Conservation (phyloP, 2,797 vertebrate genomes). For the Botia almorhae region DNA sequence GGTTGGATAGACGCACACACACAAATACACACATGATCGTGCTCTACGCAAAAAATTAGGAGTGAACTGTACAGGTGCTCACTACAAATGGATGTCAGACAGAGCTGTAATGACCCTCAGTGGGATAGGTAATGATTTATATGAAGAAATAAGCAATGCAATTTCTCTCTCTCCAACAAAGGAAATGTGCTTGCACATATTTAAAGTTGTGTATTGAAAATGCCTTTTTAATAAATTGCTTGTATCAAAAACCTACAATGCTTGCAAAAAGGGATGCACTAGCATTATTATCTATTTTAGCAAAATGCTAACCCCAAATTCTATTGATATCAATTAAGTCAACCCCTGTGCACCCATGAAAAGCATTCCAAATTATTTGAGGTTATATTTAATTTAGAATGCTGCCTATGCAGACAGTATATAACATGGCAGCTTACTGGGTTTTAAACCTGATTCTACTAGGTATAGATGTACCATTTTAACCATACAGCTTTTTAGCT, state of each 20-base stretch:
- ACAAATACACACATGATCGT: conserved; percentile 44
- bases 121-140: background rate
- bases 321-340: no score
- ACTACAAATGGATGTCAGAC: conserved; percentile 10
- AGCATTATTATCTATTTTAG: conserved; percentile 7
- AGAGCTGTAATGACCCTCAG: conserved; percentile 4
- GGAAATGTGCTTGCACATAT: no score
- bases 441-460: background rate
- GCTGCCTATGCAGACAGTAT: background rate
- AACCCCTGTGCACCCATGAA: no score
- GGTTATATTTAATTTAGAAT: no score
- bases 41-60: conserved; percentile 15
- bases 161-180: no score
- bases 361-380: no score
- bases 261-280: no score
- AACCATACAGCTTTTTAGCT: conserved; percentile 56
- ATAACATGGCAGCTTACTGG: background rate
- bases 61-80: conserved; percentile 30
- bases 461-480: conserved; percentile 46
- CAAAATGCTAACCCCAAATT: no score
- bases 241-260: no score
- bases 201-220: no score
- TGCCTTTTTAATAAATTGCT: no score
- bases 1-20: conserved; percentile 65
- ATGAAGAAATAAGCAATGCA: background rate